Percentiles rank a stretch among this genome's conserved stretches.
phyloP scores from a whole-genome alignment of 2,888 invertebrate genomes.

The Pristionchus mayeri region DNA sequence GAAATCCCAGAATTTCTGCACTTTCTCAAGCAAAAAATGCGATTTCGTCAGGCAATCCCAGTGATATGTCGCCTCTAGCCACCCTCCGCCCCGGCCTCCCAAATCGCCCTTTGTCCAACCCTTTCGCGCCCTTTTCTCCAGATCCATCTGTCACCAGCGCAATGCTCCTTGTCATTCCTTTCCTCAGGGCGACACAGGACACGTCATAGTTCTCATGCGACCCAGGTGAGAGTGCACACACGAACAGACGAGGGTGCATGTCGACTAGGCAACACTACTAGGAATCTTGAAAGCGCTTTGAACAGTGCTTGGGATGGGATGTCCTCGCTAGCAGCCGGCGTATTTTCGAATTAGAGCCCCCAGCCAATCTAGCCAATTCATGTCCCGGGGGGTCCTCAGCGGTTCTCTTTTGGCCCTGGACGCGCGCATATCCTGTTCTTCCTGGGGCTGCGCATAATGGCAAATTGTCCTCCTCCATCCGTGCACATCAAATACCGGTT shows the following conservation, averaged over 20 bases:
- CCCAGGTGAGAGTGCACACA: too few species aligned
- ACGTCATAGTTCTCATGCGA: too few species aligned
- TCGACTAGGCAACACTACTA: too few species aligned
- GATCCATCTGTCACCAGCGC: conserved; percentile 1
- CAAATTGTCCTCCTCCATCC: conserved; percentile 39
- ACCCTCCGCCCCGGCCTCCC: neutral
- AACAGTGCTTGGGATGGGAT: too few species aligned
- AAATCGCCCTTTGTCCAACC: conserved; percentile 3
- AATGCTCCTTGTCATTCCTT: neutral
- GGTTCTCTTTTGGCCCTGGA: neutral
- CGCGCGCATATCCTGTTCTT: neutral
- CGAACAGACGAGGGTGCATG: too few species aligned
- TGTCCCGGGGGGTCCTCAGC: conserved; percentile 14
- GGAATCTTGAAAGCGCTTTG: too few species aligned
- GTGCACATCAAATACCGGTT: neutral
- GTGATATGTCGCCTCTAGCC: neutral
- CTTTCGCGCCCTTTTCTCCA: neutral
- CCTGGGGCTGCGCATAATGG: conserved; percentile 5
- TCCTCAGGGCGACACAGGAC: neutral
- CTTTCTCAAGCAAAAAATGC: neutral
- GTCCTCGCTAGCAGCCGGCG: too few species aligned
- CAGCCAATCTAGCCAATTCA: too few species aligned
- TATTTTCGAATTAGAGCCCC: neutral
- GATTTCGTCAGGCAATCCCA: conserved; percentile 4
- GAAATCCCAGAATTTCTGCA: neutral